Conservation (phyloP, 2,113 vertebrate genomes). For the Lepisosteus oculatus region DNA sequence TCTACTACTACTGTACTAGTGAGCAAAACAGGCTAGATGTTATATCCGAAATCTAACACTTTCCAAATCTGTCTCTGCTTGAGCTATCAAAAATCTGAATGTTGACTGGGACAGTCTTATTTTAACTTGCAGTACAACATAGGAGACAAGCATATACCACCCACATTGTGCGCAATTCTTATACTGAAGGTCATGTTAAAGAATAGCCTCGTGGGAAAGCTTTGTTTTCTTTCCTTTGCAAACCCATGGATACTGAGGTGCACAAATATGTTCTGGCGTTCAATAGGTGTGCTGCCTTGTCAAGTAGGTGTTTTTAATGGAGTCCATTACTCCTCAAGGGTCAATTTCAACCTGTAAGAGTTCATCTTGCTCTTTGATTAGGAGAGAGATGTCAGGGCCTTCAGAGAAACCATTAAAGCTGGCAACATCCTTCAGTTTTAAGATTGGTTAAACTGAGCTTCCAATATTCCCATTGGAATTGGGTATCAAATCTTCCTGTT, state of each 20-base stretch:
- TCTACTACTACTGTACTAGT: no score
- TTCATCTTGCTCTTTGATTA: slow-evolving; percentile 20
- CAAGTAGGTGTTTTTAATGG: slow-evolving; percentile 21
- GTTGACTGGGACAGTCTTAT: no score
- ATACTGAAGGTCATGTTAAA: no score
- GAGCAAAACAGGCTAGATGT: no score
- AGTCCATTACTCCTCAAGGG: slow-evolving; percentile 16
- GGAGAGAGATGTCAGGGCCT: slow-evolving; percentile 2
- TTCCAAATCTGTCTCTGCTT: no score
- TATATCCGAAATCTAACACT: no score
- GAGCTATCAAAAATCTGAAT: no score
- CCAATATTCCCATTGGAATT: not conserved
- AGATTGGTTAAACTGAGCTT: slow-evolving; percentile 7
- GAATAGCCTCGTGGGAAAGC: slow-evolving; percentile 7
- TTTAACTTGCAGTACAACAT: no score
- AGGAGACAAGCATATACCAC: no score
- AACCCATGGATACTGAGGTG: not conserved
- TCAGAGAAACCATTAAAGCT: slow-evolving; percentile 23
- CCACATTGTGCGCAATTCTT: no score
- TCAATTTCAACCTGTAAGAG: slow-evolving; percentile 26
- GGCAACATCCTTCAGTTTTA: slow-evolving; percentile 8
- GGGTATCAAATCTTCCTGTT: not conserved
- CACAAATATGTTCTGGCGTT: slow-evolving; percentile 2
- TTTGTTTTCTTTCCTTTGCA: not conserved
- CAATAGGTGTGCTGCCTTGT: slow-evolving; percentile 1